phyloP scores from a whole-genome alignment of 2,113 vertebrate genomes.

The Arothron firmamentum region DNA sequence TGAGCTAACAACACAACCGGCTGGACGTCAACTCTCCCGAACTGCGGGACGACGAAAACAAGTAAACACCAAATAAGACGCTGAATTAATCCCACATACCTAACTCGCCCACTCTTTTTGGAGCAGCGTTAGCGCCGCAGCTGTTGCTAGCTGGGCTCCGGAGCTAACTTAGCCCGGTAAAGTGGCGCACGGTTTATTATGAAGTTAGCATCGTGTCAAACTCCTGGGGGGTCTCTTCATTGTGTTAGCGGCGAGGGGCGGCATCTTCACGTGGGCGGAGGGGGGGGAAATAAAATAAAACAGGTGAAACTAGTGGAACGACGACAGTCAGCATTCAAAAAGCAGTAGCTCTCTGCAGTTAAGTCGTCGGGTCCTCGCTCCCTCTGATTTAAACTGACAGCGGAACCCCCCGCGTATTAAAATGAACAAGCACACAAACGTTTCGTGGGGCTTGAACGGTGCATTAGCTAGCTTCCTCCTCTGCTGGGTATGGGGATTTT shows the following conservation, averaged over 20 bases:
- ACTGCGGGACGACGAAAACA: neutral
- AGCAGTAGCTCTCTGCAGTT: neutral
- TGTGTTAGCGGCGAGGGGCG: constrained; percentile 1
- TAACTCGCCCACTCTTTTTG: neutral
- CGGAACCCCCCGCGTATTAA: constrained; percentile 39
- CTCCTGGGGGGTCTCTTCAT: constrained; percentile 3
- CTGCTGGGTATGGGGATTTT: neutral
- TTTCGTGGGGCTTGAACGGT: constrained; percentile 4
- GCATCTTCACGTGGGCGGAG: constrained; percentile 35
- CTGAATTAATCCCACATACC: neutral
- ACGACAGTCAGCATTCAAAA: neutral
- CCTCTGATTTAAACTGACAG: constrained; percentile 8
- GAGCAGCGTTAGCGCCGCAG: constrained; percentile 27
- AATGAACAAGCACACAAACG: constrained; percentile 56
- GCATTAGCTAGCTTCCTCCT: constrained; percentile 42
- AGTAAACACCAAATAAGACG: constrained; percentile 5
- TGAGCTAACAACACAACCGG: constrained; percentile 21
- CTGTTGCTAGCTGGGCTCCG: constrained; percentile 32
- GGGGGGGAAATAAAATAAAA: constrained; percentile 1
- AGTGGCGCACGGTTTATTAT: constrained; percentile 51
- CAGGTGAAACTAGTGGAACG: neutral
- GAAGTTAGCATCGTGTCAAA: constrained; percentile 16
- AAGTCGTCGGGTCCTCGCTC: neutral
- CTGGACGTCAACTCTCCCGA: constrained; percentile 1
- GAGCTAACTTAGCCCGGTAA: constrained; percentile 19